Base-by-base conservation (phyloP, 2,113 vertebrate genomes). In the Platichthys stellatus region DNA sequence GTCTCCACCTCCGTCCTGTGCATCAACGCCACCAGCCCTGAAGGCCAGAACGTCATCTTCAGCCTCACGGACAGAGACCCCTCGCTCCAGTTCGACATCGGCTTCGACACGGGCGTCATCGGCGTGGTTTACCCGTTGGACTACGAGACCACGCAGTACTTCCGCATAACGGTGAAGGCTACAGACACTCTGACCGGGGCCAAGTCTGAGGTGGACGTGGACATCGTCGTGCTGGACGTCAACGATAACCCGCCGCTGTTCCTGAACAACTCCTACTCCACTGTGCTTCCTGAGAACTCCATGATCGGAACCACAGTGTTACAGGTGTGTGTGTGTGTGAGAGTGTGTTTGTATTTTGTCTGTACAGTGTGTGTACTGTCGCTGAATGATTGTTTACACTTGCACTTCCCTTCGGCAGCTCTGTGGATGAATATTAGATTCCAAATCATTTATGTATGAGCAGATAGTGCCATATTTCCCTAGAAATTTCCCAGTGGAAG, bases 181-280 rank as follows among this genome's bases (percentile, higher is more conserved):
- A 97, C 96, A 0, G 98, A 98, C 62, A 94, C 95, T 0, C 93
- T 98, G 35, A 98, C 96, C 0, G 97, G 98, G 0, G 97, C 97
- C 5, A 95, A 95, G 47, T 97, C 98, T 0, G 98, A 99, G 81
- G 97, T 98, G 0, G 96, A 96, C 4, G 96, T 99, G 26, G 97
- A 99, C 72, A 91, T 99, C 57, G 89, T 96, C 0, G 84, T 99
- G 70, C 94, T 95, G 51, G 98, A 99, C 40, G 94, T 97, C 15
- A 99, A 99, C 7, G 98, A 99, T 85, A 99, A 98, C 68, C 86
- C 96, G 10, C 98, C 98, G 0, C 13, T 96, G 84, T 99, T 99
- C 56, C 92, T 94, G 73, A 96, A 96, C 76, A 76, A 83, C 0
- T 86, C 93, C 2, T 99, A 98, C 54, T 94, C 94, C 2, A 89